Evolutionary conservation across 2,888 invertebrate species (phyloP).

Genomic region (Stenichneumon culpator): DNA sequence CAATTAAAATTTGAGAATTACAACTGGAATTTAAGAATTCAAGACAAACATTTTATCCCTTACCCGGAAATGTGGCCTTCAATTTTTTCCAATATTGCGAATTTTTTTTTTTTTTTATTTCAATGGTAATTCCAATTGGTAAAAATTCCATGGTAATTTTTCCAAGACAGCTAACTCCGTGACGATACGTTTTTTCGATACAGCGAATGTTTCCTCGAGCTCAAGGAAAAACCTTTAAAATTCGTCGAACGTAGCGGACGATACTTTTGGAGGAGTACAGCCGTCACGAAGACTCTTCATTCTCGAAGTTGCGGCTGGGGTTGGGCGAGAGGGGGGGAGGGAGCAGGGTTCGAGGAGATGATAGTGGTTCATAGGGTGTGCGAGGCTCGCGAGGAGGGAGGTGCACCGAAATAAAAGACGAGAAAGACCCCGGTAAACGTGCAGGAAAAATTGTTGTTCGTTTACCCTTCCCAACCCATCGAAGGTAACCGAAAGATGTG

Average conservation of each 20-base stretch:
- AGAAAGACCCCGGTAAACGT: neutral
- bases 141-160: neutral
- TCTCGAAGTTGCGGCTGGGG: neutral
- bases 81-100: neutral
- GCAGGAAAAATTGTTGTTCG: conserved; percentile 12
- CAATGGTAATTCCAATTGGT: too few species aligned
- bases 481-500: conserved; percentile 11
- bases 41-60: neutral
- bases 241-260: conserved; percentile 59
- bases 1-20: neutral
- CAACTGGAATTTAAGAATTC: neutral
- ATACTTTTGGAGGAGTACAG: conserved; percentile 65
- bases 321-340: neutral
- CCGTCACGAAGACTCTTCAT: conserved; percentile 40
- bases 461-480: neutral
- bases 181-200: neutral
- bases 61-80: too few species aligned
- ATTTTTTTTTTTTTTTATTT: too few species aligned
- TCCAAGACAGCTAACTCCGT: neutral
- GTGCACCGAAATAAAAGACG: conserved; percentile 4
- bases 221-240: conserved; percentile 33
- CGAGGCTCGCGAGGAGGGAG: neutral
- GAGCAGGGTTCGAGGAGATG: neutral
- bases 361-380: neutral
- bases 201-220: conserved; percentile 54